phyloP scores from a whole-genome alignment of 2,797 vertebrate genomes.

The Pipistrellus nathusii region DNA sequence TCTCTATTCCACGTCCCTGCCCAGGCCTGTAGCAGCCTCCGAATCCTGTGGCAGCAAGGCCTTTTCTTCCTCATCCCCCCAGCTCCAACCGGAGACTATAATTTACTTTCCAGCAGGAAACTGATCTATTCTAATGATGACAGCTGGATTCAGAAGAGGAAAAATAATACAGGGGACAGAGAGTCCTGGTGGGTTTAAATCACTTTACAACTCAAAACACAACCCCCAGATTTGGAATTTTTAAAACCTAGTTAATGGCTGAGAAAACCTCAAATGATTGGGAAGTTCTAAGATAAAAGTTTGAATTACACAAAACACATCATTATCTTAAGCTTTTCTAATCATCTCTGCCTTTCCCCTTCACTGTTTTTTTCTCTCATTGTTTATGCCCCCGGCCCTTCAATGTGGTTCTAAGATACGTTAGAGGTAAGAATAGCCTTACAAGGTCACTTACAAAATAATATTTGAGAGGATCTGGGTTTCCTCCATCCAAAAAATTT shows the following conservation, averaged over 20 bases:
- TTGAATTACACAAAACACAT: conserved; percentile 62
- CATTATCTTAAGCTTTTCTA: conserved; percentile 72
- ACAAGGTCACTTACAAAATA: conserved; percentile 26
- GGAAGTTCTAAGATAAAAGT: conserved; percentile 75
- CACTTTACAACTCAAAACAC: conserved; percentile 75
- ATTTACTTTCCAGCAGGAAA: conserved; percentile 74
- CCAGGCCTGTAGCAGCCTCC: conserved; percentile 6
- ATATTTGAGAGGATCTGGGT: background rate
- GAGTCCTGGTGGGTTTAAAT: conserved; percentile 72
- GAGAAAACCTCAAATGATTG: conserved; percentile 75
- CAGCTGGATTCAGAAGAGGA: conserved; percentile 73
- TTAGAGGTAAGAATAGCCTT: background rate
- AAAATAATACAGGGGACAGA: conserved; percentile 65
- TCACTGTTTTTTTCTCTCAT: conserved; percentile 20
- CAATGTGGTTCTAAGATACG: conserved; percentile 16
- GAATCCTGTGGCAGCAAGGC: background rate
- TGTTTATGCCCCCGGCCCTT: conserved; percentile 53
- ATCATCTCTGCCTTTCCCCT: conserved; percentile 57
- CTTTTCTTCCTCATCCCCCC: background rate
- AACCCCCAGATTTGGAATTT: conserved; percentile 67
- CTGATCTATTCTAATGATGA: conserved; percentile 71
- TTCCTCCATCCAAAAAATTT: background rate
- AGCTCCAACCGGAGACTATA: conserved; percentile 46
- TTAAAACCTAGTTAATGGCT: conserved; percentile 74
- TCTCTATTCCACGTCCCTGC: background rate